A percentile compares a stretch with the other conserved stretches of the same genome.
Conservation (phyloP, 2,797 vertebrate species). For the Gobio occitaniae region DNA sequence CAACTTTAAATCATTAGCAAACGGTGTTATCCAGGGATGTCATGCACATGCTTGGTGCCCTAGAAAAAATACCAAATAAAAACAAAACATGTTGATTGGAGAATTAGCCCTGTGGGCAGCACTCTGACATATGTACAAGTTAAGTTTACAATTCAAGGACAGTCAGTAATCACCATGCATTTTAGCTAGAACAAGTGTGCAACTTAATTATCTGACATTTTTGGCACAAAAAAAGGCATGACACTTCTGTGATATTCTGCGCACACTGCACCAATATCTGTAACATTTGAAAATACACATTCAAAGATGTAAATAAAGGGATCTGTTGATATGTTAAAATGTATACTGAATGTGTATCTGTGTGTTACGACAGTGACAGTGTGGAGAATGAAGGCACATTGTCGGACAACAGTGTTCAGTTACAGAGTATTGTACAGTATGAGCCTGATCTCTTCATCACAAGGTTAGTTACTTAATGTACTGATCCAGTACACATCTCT, state of each 20-base stretch:
- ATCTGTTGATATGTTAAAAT: not conserved
- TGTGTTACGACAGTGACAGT: slow-evolving; percentile 80
- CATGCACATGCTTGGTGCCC: not conserved
- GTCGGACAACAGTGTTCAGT: slow-evolving; percentile 82
- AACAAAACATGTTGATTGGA: not conserved
- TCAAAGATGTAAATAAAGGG: not conserved
- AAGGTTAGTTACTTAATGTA: slow-evolving; percentile 73
- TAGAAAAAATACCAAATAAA: not conserved
- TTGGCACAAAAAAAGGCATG: not conserved
- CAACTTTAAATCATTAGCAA: not conserved
- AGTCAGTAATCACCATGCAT: not conserved
- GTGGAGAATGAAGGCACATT: slow-evolving; percentile 80
- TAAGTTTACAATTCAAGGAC: not conserved
- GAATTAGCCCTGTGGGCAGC: not conserved
- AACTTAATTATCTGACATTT: not conserved
- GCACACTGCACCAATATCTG: not conserved
- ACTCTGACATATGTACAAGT: not conserved
- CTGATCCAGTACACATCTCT: not conserved
- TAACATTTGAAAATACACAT: not conserved
- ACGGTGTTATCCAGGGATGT: not conserved
- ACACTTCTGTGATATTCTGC: not conserved
- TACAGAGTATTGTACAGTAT: slow-evolving; percentile 83
- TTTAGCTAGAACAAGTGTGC: not conserved
- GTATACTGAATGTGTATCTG: not conserved
- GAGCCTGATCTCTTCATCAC: slow-evolving; percentile 88